A percentile compares a stretch with the other conserved stretches of the same genome.
Evolutionary conservation across 2,113 vertebrate species (phyloP).

Genomic region (Muscicapa adusta): DNA sequence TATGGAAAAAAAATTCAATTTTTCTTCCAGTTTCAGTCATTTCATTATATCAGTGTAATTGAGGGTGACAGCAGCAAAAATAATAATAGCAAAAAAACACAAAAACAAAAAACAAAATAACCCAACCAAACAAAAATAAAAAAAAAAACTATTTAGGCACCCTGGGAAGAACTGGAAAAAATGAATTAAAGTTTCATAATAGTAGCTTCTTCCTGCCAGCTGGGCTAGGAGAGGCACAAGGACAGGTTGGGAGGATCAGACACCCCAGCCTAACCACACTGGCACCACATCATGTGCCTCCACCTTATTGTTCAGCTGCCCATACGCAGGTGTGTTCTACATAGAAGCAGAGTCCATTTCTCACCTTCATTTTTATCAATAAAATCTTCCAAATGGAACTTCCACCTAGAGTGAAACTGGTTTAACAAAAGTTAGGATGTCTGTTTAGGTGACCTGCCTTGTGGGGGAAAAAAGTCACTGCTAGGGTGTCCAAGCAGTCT

Average conservation of each 20-base stretch:
- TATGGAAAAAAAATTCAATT: not conserved
- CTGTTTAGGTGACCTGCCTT: not conserved
- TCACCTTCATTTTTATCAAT: not conserved
- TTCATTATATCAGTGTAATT: constrained; percentile 3
- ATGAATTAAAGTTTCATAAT: not conserved
- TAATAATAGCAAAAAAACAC: not conserved
- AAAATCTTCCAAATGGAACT: not conserved
- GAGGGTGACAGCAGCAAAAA: not conserved
- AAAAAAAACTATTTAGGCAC: not conserved
- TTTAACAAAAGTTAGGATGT: not conserved
- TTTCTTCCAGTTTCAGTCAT: not conserved
- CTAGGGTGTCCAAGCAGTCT: not conserved
- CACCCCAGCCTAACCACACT: not conserved
- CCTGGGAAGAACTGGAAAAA: not conserved
- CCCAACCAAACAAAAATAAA: not conserved
- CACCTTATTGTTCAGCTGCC: not conserved
- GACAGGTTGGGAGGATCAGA: not conserved
- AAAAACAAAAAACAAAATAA: not conserved
- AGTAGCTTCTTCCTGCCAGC: not conserved
- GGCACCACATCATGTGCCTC: not conserved
- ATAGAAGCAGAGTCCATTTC: not conserved
- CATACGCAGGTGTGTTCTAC: not conserved
- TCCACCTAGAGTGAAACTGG: not conserved
- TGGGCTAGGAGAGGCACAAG: not conserved
- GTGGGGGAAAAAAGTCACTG: rapidly evolving